Percentiles rank a stretch among this genome's conserved stretches.
Evolutionary conservation across 2,888 invertebrate genomes (phyloP).

Genomic region (Hypomecis atomaria): DNA sequence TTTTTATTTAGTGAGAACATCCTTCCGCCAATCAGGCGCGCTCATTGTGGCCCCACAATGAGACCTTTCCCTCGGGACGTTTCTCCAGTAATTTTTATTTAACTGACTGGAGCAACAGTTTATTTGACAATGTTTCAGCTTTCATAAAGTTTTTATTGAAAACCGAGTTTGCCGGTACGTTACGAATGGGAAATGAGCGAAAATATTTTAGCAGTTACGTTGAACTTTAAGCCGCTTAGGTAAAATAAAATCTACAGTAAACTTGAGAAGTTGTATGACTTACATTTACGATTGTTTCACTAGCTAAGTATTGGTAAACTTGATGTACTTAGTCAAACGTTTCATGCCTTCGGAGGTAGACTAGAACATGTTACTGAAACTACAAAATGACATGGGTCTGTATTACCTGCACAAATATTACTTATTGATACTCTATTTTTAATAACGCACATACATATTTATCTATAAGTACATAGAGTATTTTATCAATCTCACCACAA

Average conservation of each 20-base stretch:
- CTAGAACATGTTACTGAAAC: too few relatives aligned
- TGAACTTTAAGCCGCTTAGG: not conserved
- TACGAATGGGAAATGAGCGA: constrained; percentile 14
- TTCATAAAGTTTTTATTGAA: constrained; percentile 32
- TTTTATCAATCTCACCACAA: constrained; percentile 17
- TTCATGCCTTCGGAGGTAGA: too few relatives aligned
- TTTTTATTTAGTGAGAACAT: constrained; percentile 84
- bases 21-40: constrained; percentile 84
- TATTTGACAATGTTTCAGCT: constrained; percentile 61
- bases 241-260: too few relatives aligned
- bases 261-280: too few relatives aligned
- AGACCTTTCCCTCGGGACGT: constrained; percentile 72
- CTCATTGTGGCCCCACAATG: constrained; percentile 80
- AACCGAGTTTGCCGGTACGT: constrained; percentile 6
- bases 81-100: constrained; percentile 78
- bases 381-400: too few relatives aligned
- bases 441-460: not conserved
- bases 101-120: constrained; percentile 78
- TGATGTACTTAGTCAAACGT: too few relatives aligned
- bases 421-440: not conserved
- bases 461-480: not conserved
- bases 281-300: too few relatives aligned
- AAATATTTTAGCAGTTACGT: not conserved
- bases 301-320: too few relatives aligned
- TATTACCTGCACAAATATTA: too few relatives aligned